phyloP scores from a whole-genome alignment of 2,888 invertebrate species.

The Lutraria lutraria region DNA sequence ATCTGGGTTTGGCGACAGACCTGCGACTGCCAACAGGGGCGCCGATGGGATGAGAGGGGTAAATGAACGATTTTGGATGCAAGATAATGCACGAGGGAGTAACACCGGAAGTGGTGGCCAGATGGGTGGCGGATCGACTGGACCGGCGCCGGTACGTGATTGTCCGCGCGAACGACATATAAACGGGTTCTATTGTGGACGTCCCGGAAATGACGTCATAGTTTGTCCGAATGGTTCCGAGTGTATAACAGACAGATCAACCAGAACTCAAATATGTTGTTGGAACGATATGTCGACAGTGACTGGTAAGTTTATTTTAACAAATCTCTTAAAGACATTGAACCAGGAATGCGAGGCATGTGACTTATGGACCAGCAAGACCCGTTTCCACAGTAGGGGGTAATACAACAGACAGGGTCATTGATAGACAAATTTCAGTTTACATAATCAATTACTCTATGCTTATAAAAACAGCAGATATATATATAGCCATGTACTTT shows the following conservation, averaged over 20 bases:
- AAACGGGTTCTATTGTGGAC: constrained; percentile 27
- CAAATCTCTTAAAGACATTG: not conserved
- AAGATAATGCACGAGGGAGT: not conserved
- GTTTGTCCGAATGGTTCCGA: constrained; percentile 38
- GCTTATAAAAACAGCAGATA: no score
- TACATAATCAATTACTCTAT: no score
- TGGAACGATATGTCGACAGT: constrained; percentile 35
- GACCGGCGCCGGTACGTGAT: not conserved
- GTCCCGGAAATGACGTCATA: constrained; percentile 17
- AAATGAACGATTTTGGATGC: no score
- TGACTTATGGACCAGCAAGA: no score
- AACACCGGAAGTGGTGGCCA: not conserved
- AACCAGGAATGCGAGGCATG: no score
- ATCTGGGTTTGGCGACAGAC: not conserved
- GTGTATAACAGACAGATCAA: constrained; percentile 10
- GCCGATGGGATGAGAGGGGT: not conserved
- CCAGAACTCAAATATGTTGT: constrained; percentile 28
- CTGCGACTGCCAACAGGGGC: not conserved
- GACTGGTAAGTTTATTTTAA: constrained; percentile 12
- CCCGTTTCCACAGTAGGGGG: no score
- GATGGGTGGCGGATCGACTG: not conserved
- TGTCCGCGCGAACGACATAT: constrained; percentile 39
- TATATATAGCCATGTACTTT: no score
- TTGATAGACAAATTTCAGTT: no score
- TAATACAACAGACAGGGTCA: no score